Conservation (phyloP, 2,888 invertebrate genomes). For the Vannuccia rotundouncinata region DNA sequence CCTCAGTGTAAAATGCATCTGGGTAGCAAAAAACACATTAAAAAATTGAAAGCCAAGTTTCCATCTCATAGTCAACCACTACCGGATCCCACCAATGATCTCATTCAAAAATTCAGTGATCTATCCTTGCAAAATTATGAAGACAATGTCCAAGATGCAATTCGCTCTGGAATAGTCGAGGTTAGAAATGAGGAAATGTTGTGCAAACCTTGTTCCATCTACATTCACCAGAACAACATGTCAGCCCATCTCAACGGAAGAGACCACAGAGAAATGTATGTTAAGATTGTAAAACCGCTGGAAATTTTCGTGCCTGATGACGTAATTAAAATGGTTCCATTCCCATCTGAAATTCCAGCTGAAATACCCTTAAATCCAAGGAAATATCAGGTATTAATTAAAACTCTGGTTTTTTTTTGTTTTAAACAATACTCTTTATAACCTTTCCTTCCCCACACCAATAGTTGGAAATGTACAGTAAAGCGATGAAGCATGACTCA, state of each 20-base stretch:
- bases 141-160: too few species aligned
- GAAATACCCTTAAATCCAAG: neutral
- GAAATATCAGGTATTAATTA: slow-evolving; percentile 26
- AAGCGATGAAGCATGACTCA: slow-evolving; percentile 45
- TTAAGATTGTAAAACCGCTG: neutral
- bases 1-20: neutral
- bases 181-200: too few species aligned
- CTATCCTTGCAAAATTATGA: too few species aligned
- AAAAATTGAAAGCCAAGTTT: neutral
- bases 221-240: slow-evolving; percentile 29
- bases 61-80: neutral
- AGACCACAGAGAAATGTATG: neutral
- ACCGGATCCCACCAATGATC: neutral
- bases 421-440: too few species aligned
- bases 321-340: neutral
- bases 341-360: neutral
- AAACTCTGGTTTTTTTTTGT: too few species aligned
- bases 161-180: too few species aligned
- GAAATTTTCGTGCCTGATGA: neutral
- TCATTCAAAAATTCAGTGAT: neutral
- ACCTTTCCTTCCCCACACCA: too few species aligned
- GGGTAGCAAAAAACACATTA: neutral
- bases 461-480: slow-evolving; percentile 46
- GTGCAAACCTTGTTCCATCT: slow-evolving; percentile 21
- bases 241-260: slow-evolving; percentile 25